phyloP scores from a whole-genome alignment of 1,140 invertebrate genomes.

The Holcopasites calliopsidis region DNA sequence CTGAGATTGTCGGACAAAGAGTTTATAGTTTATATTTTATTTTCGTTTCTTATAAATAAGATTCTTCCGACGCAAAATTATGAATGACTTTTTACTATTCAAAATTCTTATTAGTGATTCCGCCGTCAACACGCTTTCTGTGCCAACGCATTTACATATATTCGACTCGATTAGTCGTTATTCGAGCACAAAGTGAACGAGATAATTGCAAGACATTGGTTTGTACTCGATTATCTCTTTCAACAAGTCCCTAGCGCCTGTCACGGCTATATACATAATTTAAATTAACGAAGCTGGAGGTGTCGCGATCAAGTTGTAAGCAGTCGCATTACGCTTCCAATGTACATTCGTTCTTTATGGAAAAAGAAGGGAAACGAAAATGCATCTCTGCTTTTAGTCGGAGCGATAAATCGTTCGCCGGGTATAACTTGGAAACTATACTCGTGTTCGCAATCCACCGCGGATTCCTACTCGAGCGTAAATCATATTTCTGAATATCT shows the following conservation, averaged over 20 bases:
- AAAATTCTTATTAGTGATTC: too few species aligned
- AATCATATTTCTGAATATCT: constrained; percentile 34
- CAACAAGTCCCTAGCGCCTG: not conserved
- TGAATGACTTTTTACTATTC: too few species aligned
- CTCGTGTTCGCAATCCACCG: not conserved
- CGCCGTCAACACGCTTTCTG: too few species aligned
- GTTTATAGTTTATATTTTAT: too few species aligned
- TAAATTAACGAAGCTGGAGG: not conserved
- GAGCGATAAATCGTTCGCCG: constrained; percentile 18
- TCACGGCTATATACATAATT: not conserved
- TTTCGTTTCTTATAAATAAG: too few species aligned
- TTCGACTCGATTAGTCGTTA: too few species aligned
- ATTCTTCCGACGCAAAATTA: too few species aligned
- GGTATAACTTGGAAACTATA: not conserved
- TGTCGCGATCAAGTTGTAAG: not conserved
- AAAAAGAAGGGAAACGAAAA: constrained; percentile 14
- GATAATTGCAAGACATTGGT: not conserved
- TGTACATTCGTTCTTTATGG: not conserved
- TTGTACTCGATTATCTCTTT: not conserved
- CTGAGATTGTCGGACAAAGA: too few species aligned
- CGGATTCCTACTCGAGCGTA: constrained; percentile 1
- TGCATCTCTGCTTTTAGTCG: constrained; percentile 4
- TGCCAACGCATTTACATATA: too few species aligned
- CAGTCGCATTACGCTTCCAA: not conserved
- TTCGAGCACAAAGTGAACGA: too few species aligned